Percentiles rank a stretch among this genome's conserved stretches.
Evolutionary conservation across 2,113 vertebrate species (phyloP).

Genomic region (Solea solea): DNA sequence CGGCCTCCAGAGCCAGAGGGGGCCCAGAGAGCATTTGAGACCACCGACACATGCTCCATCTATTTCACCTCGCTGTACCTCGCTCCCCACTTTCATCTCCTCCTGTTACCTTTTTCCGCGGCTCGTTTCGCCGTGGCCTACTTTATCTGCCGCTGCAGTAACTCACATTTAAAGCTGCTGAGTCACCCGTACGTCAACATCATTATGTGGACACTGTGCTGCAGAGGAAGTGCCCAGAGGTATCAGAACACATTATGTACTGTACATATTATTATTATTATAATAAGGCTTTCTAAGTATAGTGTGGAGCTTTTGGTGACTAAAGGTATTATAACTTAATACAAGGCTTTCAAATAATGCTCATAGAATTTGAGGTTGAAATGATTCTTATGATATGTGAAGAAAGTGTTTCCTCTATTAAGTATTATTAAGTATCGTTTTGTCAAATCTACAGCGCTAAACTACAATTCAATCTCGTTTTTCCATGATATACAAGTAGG

Average conservation of each 20-base stretch:
- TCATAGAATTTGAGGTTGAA: not conserved
- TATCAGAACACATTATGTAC: not conserved
- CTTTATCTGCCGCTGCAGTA: not conserved
- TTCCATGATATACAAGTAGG: no score
- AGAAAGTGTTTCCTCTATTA: no score
- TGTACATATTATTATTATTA: not conserved
- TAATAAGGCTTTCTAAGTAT: no score
- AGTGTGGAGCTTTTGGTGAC: no score
- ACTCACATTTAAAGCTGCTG: conserved; percentile 13
- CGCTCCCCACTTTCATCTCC: conserved; percentile 44
- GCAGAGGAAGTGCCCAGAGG: not conserved
- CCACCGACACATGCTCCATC: conserved; percentile 62
- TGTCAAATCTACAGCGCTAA: no score
- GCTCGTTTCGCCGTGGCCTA: conserved; percentile 5
- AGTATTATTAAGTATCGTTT: no score
- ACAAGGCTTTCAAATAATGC: not conserved
- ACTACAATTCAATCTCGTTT: no score
- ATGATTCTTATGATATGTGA: not conserved
- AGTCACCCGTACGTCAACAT: conserved; percentile 4
- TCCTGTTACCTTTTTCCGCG: conserved; percentile 5
- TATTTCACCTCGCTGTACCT: conserved; percentile 36
- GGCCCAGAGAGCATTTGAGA: conserved; percentile 68
- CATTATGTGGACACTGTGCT: conserved; percentile 5
- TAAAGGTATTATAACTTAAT: not conserved
- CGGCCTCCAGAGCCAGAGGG: conserved; percentile 66